Base-by-base conservation (phyloP, 2,113 vertebrate genomes). In the Elephantulus edwardii region DNA sequence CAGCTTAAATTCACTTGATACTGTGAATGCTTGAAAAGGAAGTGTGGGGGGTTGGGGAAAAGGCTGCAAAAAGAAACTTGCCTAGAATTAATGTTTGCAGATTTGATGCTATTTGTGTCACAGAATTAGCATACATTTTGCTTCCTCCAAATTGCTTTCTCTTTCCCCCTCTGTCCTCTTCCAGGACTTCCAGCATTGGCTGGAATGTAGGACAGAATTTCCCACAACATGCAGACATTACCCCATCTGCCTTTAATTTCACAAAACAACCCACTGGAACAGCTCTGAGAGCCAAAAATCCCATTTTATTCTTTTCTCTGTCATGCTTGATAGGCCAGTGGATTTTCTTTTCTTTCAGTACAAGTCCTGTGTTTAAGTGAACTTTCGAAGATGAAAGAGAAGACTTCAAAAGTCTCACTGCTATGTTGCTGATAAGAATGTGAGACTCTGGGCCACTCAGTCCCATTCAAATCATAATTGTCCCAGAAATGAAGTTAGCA, bases 201-300 rank as follows among this genome's bases (percentile, higher is more conserved):
- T 92, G 82, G 42, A 94, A 92, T 86, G 16, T 38, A 10, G 54
- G 90, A 5, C 95, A 95, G 84, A 96, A 86, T 88, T 96, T 93
- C 96, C 96, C 92, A 94, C 86, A 90, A 72, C 68, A 86, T 72
- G 88, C 46, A 26, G 28, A 78, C 2, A 82, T 77, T 54, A 48
- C 48, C n/a, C 92, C 94, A 90, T 96, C 96, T 96, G 94, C 91
- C 96, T 90, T 95, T 8, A 0, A 60, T 93, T 91, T 92, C 83
- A 77, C 91, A 66, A 88, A 38, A n/a, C 62, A 79, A 84, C 91
- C 93, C 83, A 62, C 26, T 87, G 77, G 70, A 95, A 92, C 86
- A 20, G 1, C 20, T 1, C 1, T 35, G 0, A 2, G 78, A 92
- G 50, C 86, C 93, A 90, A 93, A 54, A 92, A 58, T 81, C 44